Base-by-base conservation (phyloP, 2,888 invertebrate genomes). In the Acronicta aceris region DNA sequence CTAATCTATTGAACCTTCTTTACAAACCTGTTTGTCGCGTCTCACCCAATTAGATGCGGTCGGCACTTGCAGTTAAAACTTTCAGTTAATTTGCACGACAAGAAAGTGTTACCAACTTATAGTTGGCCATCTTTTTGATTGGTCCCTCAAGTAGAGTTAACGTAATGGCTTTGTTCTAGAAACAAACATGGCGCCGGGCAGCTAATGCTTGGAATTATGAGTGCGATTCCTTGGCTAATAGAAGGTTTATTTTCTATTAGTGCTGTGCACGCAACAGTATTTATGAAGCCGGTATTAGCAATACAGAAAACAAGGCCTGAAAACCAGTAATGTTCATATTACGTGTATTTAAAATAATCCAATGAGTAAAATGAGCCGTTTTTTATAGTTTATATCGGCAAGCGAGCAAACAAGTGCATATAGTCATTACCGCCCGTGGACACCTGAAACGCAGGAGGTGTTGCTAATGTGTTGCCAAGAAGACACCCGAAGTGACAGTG, bases 61-160 rank as follows among this genome's bases (percentile, higher is more conserved):
- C 51, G 65, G 51, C 65, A 71, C 71, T 70, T 71, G 69, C 65
- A 70, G 71, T 70, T 71, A 65, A 70, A 71, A 70, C 60, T 59
- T 69, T 54, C 47, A 60, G 65, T 60, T 65, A 71, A 71, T 70
- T 70, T 70, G 51, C 69, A 71, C 53, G 45, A 53, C 60, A 70
- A 70, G 69, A 70, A 65, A 70, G 60, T 60, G 60, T 70, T 51
- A 51, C 56, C 56, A 65, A 60, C 60, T 70, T 71, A 57, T 21
- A 60, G 47, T 57, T 46, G 41, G n/a, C 40, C 33, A 55, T 71
- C 60, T 60, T 71, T 71, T 59, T 59, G 36, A 59, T 65, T 50
- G 43, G 30, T 47, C 56, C 52, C 49, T 53, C 15, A 16, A 49
- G 43, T 27, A 15, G 17, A 16, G 27, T 70, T 52, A 50, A 47